Base-by-base conservation (phyloP, 2,797 vertebrate species). In the Ctenochaetus hawaiiensis region DNA sequence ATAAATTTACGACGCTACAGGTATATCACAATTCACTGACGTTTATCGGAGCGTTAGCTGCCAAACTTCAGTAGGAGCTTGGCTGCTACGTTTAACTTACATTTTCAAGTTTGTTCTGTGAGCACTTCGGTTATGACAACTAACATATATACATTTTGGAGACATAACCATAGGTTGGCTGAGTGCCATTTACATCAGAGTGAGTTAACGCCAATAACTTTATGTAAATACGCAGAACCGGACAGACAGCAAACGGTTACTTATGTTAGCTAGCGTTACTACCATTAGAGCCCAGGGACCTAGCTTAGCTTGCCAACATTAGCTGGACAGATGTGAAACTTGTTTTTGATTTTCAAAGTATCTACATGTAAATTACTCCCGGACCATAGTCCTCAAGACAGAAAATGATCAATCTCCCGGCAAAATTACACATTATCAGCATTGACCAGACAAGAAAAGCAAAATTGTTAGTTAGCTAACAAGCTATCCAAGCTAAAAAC, bases 401-500 rank as follows among this genome's bases (percentile, higher is more conserved):
- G 0, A 22, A 0, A 1, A 10, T 0, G 12, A 18, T 5, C 8
- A 8, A 23, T 14, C 1, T 23, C 20, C 0, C 6, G 13, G 4
- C 1, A 45, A 1, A 66, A 39, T 39, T 4, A 6, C 0, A 7
- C 2, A 43, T 30, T 18, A 47, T 66, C 2, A 13, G 18, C 6
- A n/a, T 0, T 4, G 2, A 20, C 0, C 6, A 48, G 3, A 47
- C 5, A 22, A 4, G 1, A 75, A 85, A 78, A 66, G 45, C n/a
- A 52, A 41, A 68, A 62, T 30, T 41, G 65, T 52, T 58, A 45
- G 66, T 80, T 90, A 88, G 90, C 91, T 82, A 49, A 52, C 52
- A 59, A 76, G 87, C 85, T 89, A 73, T 16, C 65, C 73, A 90
- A 84, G 95, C 95, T 96, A 96, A 96, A 96, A 95, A 95, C 94